Base-by-base conservation (phyloP, 2,888 invertebrate species). In the Acheta domesticus region DNA sequence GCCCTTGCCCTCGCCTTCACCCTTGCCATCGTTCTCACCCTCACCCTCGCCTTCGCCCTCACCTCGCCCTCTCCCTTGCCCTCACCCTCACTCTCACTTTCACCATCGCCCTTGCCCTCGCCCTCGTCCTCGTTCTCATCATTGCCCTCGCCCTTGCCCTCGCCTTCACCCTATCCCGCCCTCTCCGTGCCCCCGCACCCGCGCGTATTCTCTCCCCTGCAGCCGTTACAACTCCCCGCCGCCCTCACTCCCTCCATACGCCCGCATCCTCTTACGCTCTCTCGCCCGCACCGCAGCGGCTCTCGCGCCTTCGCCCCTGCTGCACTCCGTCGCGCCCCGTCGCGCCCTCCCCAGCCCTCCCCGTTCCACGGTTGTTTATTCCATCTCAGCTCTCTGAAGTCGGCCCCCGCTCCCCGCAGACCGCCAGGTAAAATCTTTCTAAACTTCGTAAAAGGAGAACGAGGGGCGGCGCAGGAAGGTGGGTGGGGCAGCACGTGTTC, bases 341-440 rank as follows among this genome's bases (percentile, higher is more conserved):
- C 62, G 2, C 19, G 62, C 19, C 62, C 62, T 62, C 62, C n/a
- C n/a, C n/a, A n/a, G n/a, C n/a, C n/a, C 50, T 16, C 19, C 3
- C 50, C 50, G 3, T 50, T 19, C 62, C n/a, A 5, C 62, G 62
- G 11, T 62, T 62, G 62, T 62, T 62, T 62, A 62, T 62, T 62
- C 62, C 62, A 62, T 62, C 62, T 62, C 62, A 62, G 62, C 62
- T 62, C 62, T 62, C 62, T 36, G 36, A 62, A n/a, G 62, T 62
- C 62, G 62, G 14, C 62, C 62, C n/a, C 4, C 62, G 12, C 62
- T n/a, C 62, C n/a, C 62, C 5, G n/a, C 62, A 62, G 62, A 62
- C 62, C n/a, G n/a, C 62, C 62, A 62, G 62, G 62, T 62, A 62
- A 62, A 62, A 62, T 62, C 62, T 62, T 62, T 62, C 62, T 62